Base-by-base conservation (phyloP, 2,113 vertebrate species). In the Maccullochella peelii region DNA sequence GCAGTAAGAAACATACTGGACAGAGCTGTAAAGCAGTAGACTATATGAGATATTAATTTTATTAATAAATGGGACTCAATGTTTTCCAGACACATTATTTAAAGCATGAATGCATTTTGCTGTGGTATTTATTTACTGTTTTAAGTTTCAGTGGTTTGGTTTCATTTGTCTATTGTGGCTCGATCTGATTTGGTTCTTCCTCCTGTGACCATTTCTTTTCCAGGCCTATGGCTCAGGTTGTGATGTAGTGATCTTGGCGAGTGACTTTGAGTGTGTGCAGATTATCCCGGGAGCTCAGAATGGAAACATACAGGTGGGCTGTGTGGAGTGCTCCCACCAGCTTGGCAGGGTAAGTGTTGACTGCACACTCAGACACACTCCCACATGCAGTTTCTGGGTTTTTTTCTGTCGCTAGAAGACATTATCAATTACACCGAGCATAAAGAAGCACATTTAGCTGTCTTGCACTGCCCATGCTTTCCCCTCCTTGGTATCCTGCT, bases 241-340 rank as follows among this genome's bases (percentile, higher is more conserved):
- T 91, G 98, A 99, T 89, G 97, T 99, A 47, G 98, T 99, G 86
- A 97, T 99, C 92, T 94, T 99, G 94, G 97, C 98, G 62, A 97
- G 96, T 88, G 97, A 99, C 94, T 99, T 99, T 88, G 98, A 99
- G 94, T 99, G 98, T 93, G 98, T 99, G 74, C 98, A 99, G 91
- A 99, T 99, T 91, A 98, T 99, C 94, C 98, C 98, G 0, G 98
- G 98, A 94, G 98, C 98, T 95, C 98, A 99, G 93, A 97, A 99
- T 96, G 98, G 98, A 84, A 99, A 99, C 94, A 99, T 99, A 89
- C 98, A 99, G 93, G 98, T 99, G 95, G 98, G 97, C 92, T 99
- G 98, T 85, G 98, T 99, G 96, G 98, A 99, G 93, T 99, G 98
- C 79, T 99, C 98, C 73, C 96, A 97, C 80, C 97, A 96, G 84